phyloP scores from a whole-genome alignment of 2,797 vertebrate genomes.

The Sarcoramphus papa region DNA sequence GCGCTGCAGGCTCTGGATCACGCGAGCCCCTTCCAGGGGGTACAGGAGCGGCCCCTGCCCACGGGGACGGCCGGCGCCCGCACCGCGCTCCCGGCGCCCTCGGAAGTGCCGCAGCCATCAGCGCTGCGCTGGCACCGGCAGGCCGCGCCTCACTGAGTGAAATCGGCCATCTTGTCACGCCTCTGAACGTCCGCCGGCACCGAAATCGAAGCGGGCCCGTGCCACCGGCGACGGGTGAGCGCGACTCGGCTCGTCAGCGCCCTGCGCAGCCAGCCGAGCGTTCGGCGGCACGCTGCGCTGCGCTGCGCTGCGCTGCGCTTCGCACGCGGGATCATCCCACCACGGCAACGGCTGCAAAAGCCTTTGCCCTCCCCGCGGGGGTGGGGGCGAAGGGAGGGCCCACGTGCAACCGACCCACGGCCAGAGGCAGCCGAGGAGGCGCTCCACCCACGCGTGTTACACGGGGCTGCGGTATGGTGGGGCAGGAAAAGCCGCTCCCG shows the following conservation, averaged over 20 bases:
- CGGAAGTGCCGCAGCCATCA: background rate
- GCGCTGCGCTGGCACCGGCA: background rate
- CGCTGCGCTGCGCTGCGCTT: too few species aligned
- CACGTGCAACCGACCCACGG: background rate
- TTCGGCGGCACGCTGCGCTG: too few species aligned
- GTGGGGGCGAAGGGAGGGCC: too few species aligned
- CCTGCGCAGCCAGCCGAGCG: too few species aligned
- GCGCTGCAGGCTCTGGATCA: background rate
- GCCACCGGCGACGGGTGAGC: too few species aligned
- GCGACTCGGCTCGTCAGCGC: too few species aligned
- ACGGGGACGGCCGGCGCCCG: background rate
- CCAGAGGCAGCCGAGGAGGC: background rate
- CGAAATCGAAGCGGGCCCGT: too few species aligned
- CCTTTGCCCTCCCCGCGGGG: background rate
- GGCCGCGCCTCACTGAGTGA: background rate
- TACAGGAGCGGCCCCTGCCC: too few species aligned
- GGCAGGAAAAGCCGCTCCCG: background rate
- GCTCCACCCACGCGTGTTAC: background rate
- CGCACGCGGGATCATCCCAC: too few species aligned
- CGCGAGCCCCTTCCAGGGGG: background rate
- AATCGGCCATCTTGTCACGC: background rate
- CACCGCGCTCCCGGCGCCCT: background rate
- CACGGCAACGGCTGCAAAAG: background rate
- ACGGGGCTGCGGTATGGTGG: background rate
- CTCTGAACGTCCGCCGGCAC: background rate